Conservation (phyloP, 2,113 vertebrate genomes). For the Crotalus horridus region DNA sequence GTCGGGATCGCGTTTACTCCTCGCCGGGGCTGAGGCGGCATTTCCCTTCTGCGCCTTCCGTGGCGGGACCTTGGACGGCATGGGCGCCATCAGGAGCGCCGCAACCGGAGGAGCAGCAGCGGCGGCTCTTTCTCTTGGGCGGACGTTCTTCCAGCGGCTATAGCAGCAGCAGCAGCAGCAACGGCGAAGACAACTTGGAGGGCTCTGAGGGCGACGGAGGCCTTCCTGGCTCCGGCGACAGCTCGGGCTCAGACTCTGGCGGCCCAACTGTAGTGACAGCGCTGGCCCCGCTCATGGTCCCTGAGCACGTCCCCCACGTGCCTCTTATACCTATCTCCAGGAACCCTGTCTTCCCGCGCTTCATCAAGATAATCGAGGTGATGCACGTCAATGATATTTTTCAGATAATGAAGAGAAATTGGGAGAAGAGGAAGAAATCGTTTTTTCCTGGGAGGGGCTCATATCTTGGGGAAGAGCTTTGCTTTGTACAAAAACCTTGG, state of each 20-base stretch:
- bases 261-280: conserved; percentile 81
- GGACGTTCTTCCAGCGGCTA: neutral
- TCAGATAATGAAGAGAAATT: neutral
- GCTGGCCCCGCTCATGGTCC: conserved; percentile 88
- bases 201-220: conserved; percentile 71
- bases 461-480: neutral
- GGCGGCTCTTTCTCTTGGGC: neutral
- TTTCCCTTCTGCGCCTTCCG: conserved; percentile 5
- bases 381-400: neutral
- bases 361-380: conserved; percentile 98
- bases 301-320: conserved; percentile 90
- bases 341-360: conserved; percentile 94
- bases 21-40: neutral
- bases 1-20: neutral
- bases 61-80: conserved; percentile 59
- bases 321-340: conserved; percentile 90
- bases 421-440: neutral
- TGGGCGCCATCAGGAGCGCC: conserved; percentile 60
- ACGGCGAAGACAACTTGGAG: conserved; percentile 63
- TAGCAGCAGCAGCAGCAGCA: conserved; percentile 56
- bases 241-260: conserved; percentile 38
- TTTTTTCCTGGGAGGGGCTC: neutral
- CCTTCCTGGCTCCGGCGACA: conserved; percentile 47
- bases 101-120: conserved; percentile 14
- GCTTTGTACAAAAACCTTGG: neutral